Percentiles rank a stretch among this genome's conserved stretches.
These are phyloP conservation scores for Andinoacara biseriatus DNA, from an alignment of 2,113 vertebrate species.

Conservation along the genomic window DNA sequence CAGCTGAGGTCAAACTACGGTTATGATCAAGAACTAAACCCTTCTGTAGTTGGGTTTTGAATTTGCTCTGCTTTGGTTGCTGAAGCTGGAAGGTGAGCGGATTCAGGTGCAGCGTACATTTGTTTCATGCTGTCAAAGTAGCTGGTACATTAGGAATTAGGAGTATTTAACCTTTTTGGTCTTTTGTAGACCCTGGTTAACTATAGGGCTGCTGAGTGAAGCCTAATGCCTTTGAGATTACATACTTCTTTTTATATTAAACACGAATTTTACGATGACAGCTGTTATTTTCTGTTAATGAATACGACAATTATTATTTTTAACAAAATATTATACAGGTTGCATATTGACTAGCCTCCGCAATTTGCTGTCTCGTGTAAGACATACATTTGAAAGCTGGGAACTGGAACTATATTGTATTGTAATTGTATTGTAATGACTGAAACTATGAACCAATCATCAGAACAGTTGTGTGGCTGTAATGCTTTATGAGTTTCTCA, in stretches of 20 bases:
- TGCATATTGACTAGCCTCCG: not conserved
- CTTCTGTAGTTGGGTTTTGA: not conserved
- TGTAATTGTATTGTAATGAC: no score
- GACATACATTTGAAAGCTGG: not conserved
- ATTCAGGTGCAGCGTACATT: not conserved
- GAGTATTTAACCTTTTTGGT: not conserved
- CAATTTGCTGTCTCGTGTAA: not conserved
- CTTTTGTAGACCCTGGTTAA: not conserved
- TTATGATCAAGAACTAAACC: not conserved
- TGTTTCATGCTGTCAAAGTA: not conserved
- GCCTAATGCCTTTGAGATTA: no score
- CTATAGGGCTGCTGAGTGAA: not conserved
- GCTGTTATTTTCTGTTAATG: not conserved
- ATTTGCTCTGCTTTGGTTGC: not conserved
- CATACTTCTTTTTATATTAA: not conserved
- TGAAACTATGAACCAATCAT: no score
- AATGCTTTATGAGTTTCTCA: not conserved
- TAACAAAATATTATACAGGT: not conserved
- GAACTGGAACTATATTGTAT: no score
- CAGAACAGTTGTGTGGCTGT: not conserved
- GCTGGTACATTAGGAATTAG: not conserved
- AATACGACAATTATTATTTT: not conserved
- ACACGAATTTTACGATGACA: not conserved
- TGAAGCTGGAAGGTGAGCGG: not conserved
- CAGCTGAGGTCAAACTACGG: not conserved